Percentiles rank a stretch among this genome's conserved stretches.
phyloP scores from a whole-genome alignment of 1,140 invertebrate species.

The Oryctes rhinoceros region DNA sequence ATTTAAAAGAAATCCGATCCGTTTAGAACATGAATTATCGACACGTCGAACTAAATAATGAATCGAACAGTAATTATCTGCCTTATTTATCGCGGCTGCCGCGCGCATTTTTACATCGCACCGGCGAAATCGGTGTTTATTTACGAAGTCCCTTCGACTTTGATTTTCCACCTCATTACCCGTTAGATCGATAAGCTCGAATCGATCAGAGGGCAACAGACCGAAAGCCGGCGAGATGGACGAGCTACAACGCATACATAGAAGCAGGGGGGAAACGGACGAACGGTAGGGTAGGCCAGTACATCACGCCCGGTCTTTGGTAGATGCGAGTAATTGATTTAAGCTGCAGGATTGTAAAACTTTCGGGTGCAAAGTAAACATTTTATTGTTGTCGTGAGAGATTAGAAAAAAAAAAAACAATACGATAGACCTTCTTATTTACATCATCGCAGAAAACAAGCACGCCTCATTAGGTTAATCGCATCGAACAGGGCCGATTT shows the following conservation, averaged over 20 bases:
- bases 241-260: not conserved
- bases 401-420: no score
- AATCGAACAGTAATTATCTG: slow-evolving; percentile 11
- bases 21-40: slow-evolving; percentile 1
- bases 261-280: not conserved
- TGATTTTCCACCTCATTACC: slow-evolving; percentile 21
- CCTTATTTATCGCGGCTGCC: slow-evolving; percentile 4
- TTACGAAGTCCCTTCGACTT: slow-evolving; percentile 6
- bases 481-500: no score
- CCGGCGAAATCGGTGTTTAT: slow-evolving; percentile 10
- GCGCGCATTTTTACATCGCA: not conserved
- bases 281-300: no score
- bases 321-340: no score
- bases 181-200: not conserved
- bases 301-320: no score
- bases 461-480: no score
- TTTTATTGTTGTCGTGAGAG: no score
- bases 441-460: no score
- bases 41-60: slow-evolving; percentile 15
- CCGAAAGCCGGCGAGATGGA: not conserved
- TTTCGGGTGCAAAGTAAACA: no score
- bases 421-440: no score
- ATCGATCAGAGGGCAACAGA: not conserved
- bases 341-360: not conserved
- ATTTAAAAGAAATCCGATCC: no score